A percentile compares a stretch with the other conserved stretches of the same genome.
phyloP scores from a whole-genome alignment of 1,140 invertebrate species.

The Doryteuthis pealeii region DNA sequence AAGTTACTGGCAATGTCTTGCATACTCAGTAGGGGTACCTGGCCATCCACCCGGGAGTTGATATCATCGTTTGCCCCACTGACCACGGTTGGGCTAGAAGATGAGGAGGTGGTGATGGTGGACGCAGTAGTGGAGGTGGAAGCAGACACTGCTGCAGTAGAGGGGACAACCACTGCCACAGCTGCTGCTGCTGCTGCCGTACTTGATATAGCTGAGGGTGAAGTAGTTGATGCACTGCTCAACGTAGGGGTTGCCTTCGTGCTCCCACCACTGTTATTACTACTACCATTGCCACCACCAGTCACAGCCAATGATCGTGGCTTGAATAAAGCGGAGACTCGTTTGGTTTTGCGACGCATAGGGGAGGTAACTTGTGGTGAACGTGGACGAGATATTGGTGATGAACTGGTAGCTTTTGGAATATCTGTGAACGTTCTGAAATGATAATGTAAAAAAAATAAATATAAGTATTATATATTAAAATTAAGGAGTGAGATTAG shows the following conservation, averaged over 20 bases:
- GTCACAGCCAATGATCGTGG: slow-evolving; percentile 33
- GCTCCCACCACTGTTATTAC: neutral
- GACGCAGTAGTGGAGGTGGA: neutral
- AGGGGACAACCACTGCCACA: neutral
- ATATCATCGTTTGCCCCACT: neutral
- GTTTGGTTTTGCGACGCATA: slow-evolving; percentile 31
- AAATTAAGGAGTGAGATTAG: no score
- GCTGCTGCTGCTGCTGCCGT: neutral
- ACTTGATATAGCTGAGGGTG: neutral
- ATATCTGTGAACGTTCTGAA: slow-evolving; percentile 39
- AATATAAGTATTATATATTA: neutral
- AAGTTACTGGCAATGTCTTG: slow-evolving; percentile 15
- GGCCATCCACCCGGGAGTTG: neutral
- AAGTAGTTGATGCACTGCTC: neutral
- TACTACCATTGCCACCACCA: neutral
- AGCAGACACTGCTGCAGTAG: slow-evolving; percentile 4
- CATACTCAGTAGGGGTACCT: neutral
- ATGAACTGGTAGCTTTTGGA: slow-evolving; percentile 47
- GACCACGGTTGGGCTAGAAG: neutral
- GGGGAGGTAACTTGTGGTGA: slow-evolving; percentile 18
- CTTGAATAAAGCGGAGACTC: slow-evolving; percentile 53
- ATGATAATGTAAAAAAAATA: slow-evolving; percentile 17
- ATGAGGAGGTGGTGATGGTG: neutral
- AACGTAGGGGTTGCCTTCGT: neutral
- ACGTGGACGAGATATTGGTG: slow-evolving; percentile 20